Conservation (phyloP, 2,113 vertebrate genomes). For the Nycticorax nycticorax region DNA sequence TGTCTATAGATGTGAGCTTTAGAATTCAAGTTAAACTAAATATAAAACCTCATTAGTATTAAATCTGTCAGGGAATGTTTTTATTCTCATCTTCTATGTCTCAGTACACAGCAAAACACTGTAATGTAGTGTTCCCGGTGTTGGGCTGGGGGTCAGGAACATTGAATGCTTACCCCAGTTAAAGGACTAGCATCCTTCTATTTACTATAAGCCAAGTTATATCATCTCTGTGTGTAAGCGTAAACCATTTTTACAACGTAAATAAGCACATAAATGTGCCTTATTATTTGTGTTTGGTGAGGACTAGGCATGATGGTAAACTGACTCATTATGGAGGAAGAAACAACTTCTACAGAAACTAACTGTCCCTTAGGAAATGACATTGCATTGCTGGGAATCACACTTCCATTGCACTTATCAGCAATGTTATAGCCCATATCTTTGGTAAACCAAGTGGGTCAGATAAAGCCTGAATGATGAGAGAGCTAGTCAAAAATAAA, state of each 20-base stretch:
- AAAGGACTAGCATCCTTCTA: not conserved
- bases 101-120: not conserved
- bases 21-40: not conserved
- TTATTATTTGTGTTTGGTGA: not conserved
- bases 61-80: not conserved
- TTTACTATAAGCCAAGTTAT: not conserved
- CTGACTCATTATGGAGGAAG: not conserved
- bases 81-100: not conserved
- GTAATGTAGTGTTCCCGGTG: not conserved
- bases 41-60: not conserved
- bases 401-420: not conserved
- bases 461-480: not conserved
- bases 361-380: not conserved
- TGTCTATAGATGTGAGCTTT: not conserved
- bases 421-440: accelerated
- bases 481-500: not conserved
- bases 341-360: too few species aligned
- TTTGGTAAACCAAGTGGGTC: not conserved
- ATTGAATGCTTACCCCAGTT: not conserved
- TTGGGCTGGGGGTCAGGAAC: not conserved
- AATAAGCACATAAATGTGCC: not conserved
- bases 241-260: not conserved
- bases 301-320: not conserved
- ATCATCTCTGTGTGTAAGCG: not conserved
- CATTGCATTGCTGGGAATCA: not conserved